Conservation (phyloP, 2,888 invertebrate species). For the Cacoxenus indagator region DNA sequence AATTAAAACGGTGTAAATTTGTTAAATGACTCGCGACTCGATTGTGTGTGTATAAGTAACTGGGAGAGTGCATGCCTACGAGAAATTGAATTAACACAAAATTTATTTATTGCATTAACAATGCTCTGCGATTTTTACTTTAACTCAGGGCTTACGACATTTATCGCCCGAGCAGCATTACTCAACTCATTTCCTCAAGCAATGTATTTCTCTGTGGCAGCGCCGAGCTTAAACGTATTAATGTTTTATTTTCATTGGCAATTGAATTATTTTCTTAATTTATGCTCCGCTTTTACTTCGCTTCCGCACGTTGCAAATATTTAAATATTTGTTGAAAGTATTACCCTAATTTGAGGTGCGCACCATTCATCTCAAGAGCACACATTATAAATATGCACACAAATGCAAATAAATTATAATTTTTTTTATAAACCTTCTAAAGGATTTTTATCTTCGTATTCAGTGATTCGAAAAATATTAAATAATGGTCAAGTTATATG, state of each 20-base stretch:
- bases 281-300: background rate
- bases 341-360: no score
- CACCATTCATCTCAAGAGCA: no score
- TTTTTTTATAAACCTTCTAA: background rate
- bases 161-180: background rate
- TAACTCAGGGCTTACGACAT: conserved; percentile 10
- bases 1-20: conserved; percentile 21
- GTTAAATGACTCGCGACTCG: conserved; percentile 11
- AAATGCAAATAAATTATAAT: background rate
- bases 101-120: conserved; percentile 38
- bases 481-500: background rate
- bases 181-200: conserved; percentile 11
- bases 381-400: background rate
- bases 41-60: background rate
- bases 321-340: background rate
- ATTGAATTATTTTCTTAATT: conserved; percentile 22
- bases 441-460: background rate
- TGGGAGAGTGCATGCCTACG: background rate
- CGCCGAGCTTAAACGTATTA: background rate
- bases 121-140: conserved; percentile 30
- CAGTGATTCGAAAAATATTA: conserved; percentile 11
- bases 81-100: conserved; percentile 39
- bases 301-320: background rate
- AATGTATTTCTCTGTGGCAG: background rate
- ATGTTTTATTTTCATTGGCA: conserved; percentile 20